phyloP scores from a whole-genome alignment of 2,797 vertebrate genomes.

The Enteromius viviparus region DNA sequence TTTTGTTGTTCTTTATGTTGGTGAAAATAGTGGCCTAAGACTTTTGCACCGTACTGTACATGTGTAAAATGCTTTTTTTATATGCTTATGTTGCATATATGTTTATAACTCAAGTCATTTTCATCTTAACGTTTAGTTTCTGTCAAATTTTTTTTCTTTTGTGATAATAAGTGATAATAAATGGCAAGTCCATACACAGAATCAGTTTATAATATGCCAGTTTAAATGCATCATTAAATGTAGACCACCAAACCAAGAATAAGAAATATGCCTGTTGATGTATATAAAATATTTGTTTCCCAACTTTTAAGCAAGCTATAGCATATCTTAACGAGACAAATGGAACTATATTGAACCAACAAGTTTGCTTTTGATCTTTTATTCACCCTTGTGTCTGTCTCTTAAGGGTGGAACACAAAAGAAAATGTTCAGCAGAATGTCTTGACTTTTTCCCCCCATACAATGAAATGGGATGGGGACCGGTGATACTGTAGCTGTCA shows the following conservation, averaged over 20 bases:
- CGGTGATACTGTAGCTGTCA: no score
- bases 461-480: background rate
- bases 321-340: background rate
- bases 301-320: background rate
- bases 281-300: background rate
- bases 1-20: no score
- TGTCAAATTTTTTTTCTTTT: background rate
- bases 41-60: no score
- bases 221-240: background rate
- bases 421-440: background rate
- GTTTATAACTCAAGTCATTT: no score
- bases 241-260: background rate
- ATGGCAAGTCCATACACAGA: background rate
- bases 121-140: background rate
- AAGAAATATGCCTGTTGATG: background rate
- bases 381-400: background rate
- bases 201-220: background rate
- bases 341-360: background rate
- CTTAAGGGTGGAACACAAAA: background rate
- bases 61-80: no score
- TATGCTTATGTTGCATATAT: no score
- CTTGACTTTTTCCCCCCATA: background rate
- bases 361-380: no score
- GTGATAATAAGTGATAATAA: background rate
- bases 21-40: no score